Evolutionary conservation across 2,888 invertebrate species (phyloP).

Genomic region (Acanthococcus lagerstroemiae): DNA sequence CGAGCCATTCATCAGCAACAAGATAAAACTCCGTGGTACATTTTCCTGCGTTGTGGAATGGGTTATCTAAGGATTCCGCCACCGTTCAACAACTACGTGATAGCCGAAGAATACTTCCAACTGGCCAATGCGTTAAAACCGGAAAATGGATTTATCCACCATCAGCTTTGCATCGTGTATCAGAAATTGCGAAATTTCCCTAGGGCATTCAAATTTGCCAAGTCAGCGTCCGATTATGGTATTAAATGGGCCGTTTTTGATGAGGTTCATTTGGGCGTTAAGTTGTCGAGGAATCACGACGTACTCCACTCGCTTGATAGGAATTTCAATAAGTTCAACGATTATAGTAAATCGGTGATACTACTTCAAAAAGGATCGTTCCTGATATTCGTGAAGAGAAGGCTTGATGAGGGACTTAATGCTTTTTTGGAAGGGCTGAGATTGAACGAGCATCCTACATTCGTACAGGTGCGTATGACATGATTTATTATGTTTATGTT

Average conservation of each 20-base stretch:
- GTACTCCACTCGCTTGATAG: neutral
- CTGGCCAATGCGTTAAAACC: neutral
- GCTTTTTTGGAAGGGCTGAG: too few relatives aligned
- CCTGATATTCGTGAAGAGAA: neutral
- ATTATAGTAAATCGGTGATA: neutral
- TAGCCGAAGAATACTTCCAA: neutral
- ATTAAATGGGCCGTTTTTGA: neutral
- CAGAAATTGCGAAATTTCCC: neutral
- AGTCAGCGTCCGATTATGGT: neutral
- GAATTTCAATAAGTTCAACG: neutral
- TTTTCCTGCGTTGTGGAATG: neutral
- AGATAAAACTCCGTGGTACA: too few relatives aligned
- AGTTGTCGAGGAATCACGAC: neutral
- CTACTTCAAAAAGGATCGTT: neutral
- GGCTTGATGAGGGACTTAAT: too few relatives aligned
- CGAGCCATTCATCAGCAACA: too few relatives aligned
- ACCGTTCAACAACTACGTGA: neutral
- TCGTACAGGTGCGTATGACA: too few relatives aligned
- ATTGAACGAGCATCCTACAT: too few relatives aligned
- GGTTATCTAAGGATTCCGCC: neutral
- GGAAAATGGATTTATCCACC: neutral
- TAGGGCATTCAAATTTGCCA: neutral
- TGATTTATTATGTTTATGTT: too few relatives aligned
- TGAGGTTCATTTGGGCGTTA: neutral
- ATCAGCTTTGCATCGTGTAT: neutral